Base-by-base conservation (phyloP, 2,797 vertebrate genomes). In the Falco concolor region DNA sequence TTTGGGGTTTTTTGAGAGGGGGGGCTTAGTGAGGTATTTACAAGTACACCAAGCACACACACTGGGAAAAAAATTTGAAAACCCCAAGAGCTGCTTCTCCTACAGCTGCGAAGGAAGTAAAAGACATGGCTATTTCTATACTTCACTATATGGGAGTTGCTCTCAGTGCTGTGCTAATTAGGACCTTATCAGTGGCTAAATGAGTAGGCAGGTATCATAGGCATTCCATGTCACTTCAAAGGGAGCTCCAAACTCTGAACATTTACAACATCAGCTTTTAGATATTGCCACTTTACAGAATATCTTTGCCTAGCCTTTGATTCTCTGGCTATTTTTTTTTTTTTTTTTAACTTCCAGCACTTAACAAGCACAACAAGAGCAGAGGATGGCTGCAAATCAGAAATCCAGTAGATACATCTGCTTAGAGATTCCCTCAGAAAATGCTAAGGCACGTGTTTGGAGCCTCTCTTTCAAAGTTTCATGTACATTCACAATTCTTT, bases 181-280 rank as follows among this genome's bases (percentile, higher is more conserved):
- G 63, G 69, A 95, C 64, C 87, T 97, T 95, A 95, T 94, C 94
- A 92, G 90, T 89, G 74, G 72, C 75, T 92, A 95, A 91, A 96
- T 94, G 84, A 95, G 93, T 87, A 87, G 87, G 65, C 69, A 93
- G 92, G 81, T 92, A 94, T 76, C 89, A 54, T 61, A 83, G 6
- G 24, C 93, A 93, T 96, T 96, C 87, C 94, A 44, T 88, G 42
- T 27, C 76, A 95, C 89, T 93, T 96, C 90, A 96, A 97, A 95
- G 93, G 74, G 21, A 11, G 3, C 77, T 95, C 75, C 91, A 89
- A 95, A 89, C n/a, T 76, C 90, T 5, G 75, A 87, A 89, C 76
- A 24, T 91, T 95, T 96, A 96, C 80, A 83, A 52, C 23, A 15
- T 70, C 57, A 67, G 38, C 82, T 88, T 87, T 89, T 84, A 95